Evolutionary conservation across 2,888 invertebrate genomes (phyloP).

Genomic region (Strigamia transsilvanica): DNA sequence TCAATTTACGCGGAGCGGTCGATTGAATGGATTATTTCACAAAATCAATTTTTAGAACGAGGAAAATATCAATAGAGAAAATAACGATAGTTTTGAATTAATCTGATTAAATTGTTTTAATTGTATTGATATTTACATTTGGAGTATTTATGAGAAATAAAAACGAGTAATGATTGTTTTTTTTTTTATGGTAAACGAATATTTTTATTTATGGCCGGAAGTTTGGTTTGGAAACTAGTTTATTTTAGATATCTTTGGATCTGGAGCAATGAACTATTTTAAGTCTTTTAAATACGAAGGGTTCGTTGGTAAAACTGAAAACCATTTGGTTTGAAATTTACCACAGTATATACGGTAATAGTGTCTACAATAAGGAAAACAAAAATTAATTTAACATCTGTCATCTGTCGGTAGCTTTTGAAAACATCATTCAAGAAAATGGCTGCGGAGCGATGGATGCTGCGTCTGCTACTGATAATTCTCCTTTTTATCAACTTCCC

Average conservation of each 20-base stretch:
- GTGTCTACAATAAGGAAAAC: too few relatives aligned
- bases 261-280: not conserved
- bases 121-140: too few relatives aligned
- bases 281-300: too few relatives aligned
- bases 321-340: too few relatives aligned
- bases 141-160: too few relatives aligned
- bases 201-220: slow-evolving; percentile 7
- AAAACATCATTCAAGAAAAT: not conserved
- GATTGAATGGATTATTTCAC: not conserved
- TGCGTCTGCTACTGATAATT: slow-evolving; percentile 23
- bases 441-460: not conserved
- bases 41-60: not conserved
- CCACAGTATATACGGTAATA: too few relatives aligned
- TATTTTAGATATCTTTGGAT: not conserved
- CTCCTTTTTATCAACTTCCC: not conserved
- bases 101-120: too few relatives aligned
- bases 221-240: not conserved
- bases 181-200: not conserved
- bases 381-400: not conserved
- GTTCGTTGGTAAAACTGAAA: too few relatives aligned
- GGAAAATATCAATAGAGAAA: not conserved
- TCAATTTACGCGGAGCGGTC: not conserved
- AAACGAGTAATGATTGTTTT: not conserved
- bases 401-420: not conserved
- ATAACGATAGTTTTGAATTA: not conserved